Base-by-base conservation (phyloP, 2,888 invertebrate genomes). In the Trichopoda pennipes region DNA sequence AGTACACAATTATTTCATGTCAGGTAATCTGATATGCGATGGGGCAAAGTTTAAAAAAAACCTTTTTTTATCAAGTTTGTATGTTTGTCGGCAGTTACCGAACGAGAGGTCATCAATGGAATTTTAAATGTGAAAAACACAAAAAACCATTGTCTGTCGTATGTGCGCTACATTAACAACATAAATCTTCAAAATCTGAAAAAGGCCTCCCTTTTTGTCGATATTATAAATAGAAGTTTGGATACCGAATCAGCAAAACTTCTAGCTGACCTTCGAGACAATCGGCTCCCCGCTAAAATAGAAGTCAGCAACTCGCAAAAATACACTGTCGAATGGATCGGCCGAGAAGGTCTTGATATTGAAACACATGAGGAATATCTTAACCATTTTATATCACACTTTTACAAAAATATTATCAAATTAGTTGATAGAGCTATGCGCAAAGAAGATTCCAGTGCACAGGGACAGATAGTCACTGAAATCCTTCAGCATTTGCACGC, bases 1-100 rank as follows among this genome's bases (percentile, higher is more conserved):
- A 0, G 98, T 97, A 94, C 99, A 99, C 88, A 99, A 98, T 91
- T 99, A 99, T 90, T 99, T 98, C 89, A 99, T 99, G 99, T 98
- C 99, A 78, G 98, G 98, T 98, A 28, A 28, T 28, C n/a, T n/a
- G 92, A 91, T 88, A 16, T 14, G 17, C n/a, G 6, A 9, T 14
- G 17, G 44, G 3, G 7, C 12, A 38, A n/a, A 44, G 9, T 19
- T 19, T 2, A 4, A n/a, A 28, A 8, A 28, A 9, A 19, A n/a
- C 1, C 19, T 49, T 17, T 1, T 19, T 8, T 19, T 19, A 17
- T 2, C 14, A n/a, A 14, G 17, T 8, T 47, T 47, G n/a, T n/a
- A 17, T n/a, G 8, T 38, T 38, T 7, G 14, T 16, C 38, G 9
- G 17, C 28, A 98, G 99, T 99, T 28, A 99, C 99, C 1, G 99